Percentiles rank a stretch among this genome's conserved stretches.
phyloP scores from a whole-genome alignment of 2,888 invertebrate genomes.

The Noctua fimbriata region DNA sequence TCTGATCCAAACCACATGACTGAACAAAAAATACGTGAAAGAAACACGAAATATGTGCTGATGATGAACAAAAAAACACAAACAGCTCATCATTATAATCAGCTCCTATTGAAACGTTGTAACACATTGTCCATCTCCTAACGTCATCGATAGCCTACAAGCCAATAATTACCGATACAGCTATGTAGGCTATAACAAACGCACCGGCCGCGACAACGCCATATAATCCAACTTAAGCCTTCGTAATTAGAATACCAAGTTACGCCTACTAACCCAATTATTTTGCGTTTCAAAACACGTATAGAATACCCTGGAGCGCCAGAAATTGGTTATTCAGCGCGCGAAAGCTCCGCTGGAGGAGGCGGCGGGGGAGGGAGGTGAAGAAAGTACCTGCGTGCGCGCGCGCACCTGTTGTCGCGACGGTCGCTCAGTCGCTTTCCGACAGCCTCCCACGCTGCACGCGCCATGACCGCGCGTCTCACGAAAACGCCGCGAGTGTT shows the following conservation, averaged over 20 bases:
- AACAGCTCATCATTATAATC: constrained; percentile 17
- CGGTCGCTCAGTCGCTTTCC: constrained; percentile 75
- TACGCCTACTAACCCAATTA: constrained; percentile 71
- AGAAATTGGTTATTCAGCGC: constrained; percentile 83
- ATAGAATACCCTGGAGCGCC: constrained; percentile 74
- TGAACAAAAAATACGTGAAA: background rate
- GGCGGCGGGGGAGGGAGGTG: constrained; percentile 49
- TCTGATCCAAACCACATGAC: constrained; percentile 13
- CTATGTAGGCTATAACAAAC: constrained; percentile 20
- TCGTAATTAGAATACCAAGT: constrained; percentile 58
- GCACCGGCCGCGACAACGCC: constrained; percentile 8
- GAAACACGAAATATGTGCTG: background rate
- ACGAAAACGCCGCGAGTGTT: constrained; percentile 82
- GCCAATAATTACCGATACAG: constrained; percentile 34
- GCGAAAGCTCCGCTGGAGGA: constrained; percentile 77
- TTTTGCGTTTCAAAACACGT: constrained; percentile 69
- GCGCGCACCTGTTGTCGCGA: constrained; percentile 76
- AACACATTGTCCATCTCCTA: constrained; percentile 2
- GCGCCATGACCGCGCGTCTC: constrained; percentile 78
- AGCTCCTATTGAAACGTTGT: constrained; percentile 1
- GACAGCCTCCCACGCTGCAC: constrained; percentile 71
- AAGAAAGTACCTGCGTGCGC: constrained; percentile 72
- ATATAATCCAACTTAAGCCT: constrained; percentile 36
- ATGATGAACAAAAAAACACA: background rate
- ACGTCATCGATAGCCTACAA: constrained; percentile 46